phyloP scores from a whole-genome alignment of 2,888 invertebrate species.

The Zaprionus bogoriensis region DNA sequence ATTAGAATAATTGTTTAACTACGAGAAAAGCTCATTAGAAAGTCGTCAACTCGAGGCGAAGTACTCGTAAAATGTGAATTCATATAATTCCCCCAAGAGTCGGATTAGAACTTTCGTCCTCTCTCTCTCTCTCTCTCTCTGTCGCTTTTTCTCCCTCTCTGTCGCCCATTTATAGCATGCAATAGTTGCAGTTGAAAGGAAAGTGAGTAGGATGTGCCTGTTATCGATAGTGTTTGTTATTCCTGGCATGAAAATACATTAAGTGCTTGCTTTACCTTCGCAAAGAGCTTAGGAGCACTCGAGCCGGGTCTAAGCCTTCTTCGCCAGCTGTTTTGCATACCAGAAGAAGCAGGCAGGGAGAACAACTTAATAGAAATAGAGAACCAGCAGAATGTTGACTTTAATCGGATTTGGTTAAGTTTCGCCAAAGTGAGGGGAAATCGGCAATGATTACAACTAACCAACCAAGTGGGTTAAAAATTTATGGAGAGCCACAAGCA shows the following conservation, averaged over 20 bases:
- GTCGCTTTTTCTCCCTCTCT: background rate
- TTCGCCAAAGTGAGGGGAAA: constrained; percentile 35
- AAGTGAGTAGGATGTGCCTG: background rate
- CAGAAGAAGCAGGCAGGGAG: background rate
- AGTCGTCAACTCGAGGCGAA: constrained; percentile 19
- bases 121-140: background rate
- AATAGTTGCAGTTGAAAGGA: constrained; percentile 28
- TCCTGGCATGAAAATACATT: constrained; percentile 34
- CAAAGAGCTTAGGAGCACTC: constrained; percentile 21
- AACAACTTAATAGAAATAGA: constrained; percentile 16
- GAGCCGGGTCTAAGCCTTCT: constrained; percentile 16
- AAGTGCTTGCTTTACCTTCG: background rate
- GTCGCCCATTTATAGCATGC: constrained; percentile 29
- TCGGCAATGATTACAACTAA: constrained; percentile 46
- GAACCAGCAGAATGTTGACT: constrained; percentile 35
- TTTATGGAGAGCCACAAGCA: constrained; percentile 39
- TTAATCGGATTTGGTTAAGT: constrained; percentile 56
- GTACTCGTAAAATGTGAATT: constrained; percentile 20
- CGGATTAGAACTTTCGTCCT: background rate
- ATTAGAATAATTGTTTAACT: constrained; percentile 31
- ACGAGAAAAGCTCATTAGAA: constrained; percentile 22
- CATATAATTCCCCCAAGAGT: constrained; percentile 2
- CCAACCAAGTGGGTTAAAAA: constrained; percentile 42
- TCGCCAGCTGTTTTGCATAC: constrained; percentile 37
- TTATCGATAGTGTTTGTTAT: constrained; percentile 26